Base-by-base conservation (phyloP, 2,888 invertebrate genomes). In the Branchipolynoe longqiensis region DNA sequence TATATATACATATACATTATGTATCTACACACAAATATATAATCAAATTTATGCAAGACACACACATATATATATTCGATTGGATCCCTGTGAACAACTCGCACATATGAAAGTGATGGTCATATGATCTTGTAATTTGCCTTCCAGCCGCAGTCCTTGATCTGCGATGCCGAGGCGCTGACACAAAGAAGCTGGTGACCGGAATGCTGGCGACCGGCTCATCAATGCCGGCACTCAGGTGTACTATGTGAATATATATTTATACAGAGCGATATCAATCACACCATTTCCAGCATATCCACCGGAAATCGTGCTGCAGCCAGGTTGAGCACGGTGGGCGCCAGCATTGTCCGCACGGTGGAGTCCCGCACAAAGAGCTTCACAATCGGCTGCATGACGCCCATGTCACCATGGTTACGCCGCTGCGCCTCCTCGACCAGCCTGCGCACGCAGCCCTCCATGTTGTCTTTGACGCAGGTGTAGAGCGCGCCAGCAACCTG, bases 371-470 rank as follows among this genome's bases (percentile, higher is more conserved):
- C 69, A n/a, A 4, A 69, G 1, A 69, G 69, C 25, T 69, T 69
- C 2, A 69, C 69, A n/a, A 69, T 69, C 22, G 69, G 69, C 4
- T 69, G 69, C 33, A 69, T 69, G 36, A 6, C 3, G 3, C 69
- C 69, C 36, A 18, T 1, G 6, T 33, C 69, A 3, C 36, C 36
- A 4, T 69, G 36, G 38, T 4, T 8, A 12, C 69, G 36, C 36
- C 69, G 33, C 69, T 69, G 69, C 18, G 36, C 69, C 69, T 78
- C 78, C 54, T 78, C 78, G 28, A 78, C 78, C 41, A 78, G 28
- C 2, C 41, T 12, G 14, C 48, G 41, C 78, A 78, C 78, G 28
- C 78, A 78, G 12, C 78, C 78, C 54, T 78, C 78, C 78, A 78
- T 78, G 48, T 54, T 78, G 78, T 78, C 78, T 28, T 78, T 78